phyloP scores from a whole-genome alignment of 2,113 vertebrate genomes.

The Alosa alosa region DNA sequence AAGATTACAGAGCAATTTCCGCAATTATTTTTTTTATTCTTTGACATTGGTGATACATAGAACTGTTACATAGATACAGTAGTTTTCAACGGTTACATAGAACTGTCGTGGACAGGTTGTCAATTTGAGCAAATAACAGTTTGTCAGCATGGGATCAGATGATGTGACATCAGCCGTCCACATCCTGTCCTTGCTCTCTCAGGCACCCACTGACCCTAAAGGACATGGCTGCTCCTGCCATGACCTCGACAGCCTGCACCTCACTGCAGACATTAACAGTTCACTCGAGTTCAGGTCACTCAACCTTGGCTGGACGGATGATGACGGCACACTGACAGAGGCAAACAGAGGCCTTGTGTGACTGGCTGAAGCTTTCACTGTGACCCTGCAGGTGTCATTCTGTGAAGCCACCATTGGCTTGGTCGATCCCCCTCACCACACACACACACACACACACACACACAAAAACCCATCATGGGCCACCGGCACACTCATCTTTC shows the following conservation, averaged over 20 bases:
- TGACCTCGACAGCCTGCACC: not conserved
- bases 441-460: conserved; percentile 25
- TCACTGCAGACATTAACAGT: not conserved
- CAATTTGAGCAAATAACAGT: too few relatives aligned
- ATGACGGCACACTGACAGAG: conserved; percentile 55
- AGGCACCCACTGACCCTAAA: not conserved
- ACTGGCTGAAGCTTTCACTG: conserved; percentile 48
- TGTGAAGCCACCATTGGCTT: not conserved
- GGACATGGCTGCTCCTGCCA: not conserved
- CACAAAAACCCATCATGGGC: conserved; percentile 28
- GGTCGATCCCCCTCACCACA: conserved; percentile 25
- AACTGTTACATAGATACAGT: too few relatives aligned
- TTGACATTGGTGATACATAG: not conserved
- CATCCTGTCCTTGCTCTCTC: not conserved
- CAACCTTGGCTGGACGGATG: not conserved
- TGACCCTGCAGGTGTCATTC: conserved; percentile 61
- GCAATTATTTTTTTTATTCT: not conserved
- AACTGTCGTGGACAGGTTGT: too few relatives aligned
- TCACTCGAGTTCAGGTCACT: not conserved
- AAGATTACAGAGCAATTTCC: too few relatives aligned
- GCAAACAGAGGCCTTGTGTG: conserved; percentile 38
- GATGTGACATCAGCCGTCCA: not conserved
- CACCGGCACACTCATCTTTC: conserved; percentile 57
- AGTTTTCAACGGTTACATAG: not conserved
- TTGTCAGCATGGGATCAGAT: not conserved